These are phyloP conservation scores for Leptothorax acervorum DNA, from an alignment of 2,888 invertebrate species.

Conservation along the genomic window DNA sequence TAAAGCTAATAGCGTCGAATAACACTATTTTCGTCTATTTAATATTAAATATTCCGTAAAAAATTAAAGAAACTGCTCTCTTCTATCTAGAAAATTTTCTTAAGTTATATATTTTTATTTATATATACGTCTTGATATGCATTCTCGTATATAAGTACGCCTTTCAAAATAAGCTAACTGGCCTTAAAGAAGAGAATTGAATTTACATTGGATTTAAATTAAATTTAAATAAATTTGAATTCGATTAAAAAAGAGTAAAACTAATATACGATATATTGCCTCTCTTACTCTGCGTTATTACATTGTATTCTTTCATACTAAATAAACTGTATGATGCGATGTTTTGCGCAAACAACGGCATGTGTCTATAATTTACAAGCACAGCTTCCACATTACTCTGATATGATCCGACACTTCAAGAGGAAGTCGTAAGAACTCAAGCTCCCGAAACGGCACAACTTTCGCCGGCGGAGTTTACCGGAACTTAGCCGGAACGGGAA, in stretches of 20 bases:
- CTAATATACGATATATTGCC: background rate
- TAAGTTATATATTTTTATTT: background rate
- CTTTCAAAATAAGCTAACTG: background rate
- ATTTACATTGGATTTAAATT: conserved; percentile 1
- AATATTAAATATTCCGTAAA: background rate
- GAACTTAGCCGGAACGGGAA: conserved; percentile 34
- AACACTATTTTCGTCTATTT: background rate
- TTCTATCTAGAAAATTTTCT: background rate
- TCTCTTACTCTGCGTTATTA: background rate
- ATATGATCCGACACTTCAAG: conserved; percentile 11
- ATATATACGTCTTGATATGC: background rate
- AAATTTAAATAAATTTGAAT: background rate
- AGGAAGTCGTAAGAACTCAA: conserved; percentile 19
- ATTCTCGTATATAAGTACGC: background rate
- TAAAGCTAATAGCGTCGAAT: background rate
- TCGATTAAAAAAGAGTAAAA: background rate
- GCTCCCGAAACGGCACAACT: conserved; percentile 32
- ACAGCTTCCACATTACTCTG: background rate
- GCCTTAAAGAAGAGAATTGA: background rate
- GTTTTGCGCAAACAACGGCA: background rate
- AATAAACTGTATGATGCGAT: background rate
- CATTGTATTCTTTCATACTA: background rate
- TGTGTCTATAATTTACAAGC: conserved; percentile 4
- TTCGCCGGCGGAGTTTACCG: conserved; percentile 20
- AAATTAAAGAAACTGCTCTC: background rate